Percentiles rank a stretch among this genome's conserved stretches.
These are phyloP conservation scores for Biston betularia DNA, from an alignment of 2,888 invertebrate species.

Conservation along the genomic window DNA sequence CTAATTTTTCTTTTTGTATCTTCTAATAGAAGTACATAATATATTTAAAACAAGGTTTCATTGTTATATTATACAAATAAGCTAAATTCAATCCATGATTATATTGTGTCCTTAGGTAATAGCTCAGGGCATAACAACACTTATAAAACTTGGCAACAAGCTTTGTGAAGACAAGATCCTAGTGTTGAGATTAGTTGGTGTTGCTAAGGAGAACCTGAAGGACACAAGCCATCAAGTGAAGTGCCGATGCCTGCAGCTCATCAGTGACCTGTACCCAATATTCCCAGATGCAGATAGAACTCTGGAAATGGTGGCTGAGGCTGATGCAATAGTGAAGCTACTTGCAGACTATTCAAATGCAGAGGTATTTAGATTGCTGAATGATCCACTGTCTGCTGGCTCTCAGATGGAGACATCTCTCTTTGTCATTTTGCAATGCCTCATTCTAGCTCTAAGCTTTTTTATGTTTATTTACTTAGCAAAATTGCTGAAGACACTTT, in stretches of 20 bases:
- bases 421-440: no score
- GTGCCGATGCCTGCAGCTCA: constrained; percentile 91
- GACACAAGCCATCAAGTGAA: constrained; percentile 93
- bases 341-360: constrained; percentile 95
- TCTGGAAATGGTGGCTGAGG: constrained; percentile 82
- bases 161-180: constrained; percentile 86
- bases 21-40: no score
- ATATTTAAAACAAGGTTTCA: no score
- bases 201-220: constrained; percentile 90
- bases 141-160: constrained; percentile 89
- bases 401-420: no score
- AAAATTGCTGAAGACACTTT: no score
- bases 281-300: constrained; percentile 80
- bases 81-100: not conserved
- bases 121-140: constrained; percentile 91
- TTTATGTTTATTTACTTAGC: no score
- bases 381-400: not conserved
- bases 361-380: constrained; percentile 73
- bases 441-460: no score
- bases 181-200: constrained; percentile 87
- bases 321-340: constrained; percentile 88
- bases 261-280: constrained; percentile 90
- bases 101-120: constrained; percentile 78
- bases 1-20: no score
- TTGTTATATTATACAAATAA: no score